Evolutionary conservation across 1,140 invertebrate species (phyloP).

Genomic region (Zaprionus vittiger): DNA sequence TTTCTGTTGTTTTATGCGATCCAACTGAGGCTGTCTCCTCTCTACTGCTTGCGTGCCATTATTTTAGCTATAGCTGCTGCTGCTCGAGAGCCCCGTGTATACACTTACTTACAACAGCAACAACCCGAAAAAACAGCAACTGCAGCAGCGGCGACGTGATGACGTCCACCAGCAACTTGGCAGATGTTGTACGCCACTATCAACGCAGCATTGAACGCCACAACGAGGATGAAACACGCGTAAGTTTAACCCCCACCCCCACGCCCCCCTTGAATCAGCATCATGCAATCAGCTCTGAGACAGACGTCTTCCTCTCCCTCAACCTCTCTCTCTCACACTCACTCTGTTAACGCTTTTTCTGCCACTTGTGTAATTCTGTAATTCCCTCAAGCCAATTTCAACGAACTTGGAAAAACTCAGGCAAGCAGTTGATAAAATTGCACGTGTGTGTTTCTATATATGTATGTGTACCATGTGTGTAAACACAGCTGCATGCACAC

Average conservation of each 20-base stretch:
- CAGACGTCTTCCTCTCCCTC: not conserved
- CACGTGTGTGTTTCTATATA: slow-evolving; percentile 2
- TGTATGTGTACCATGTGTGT: not conserved
- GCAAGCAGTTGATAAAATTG: slow-evolving; percentile 4
- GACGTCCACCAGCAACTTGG: slow-evolving; percentile 71
- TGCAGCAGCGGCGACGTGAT: slow-evolving; percentile 29
- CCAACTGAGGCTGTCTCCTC: slow-evolving; percentile 16
- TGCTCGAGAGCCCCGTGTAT: slow-evolving; percentile 18
- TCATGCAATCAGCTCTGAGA: slow-evolving; percentile 1
- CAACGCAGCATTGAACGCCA: slow-evolving; percentile 88
- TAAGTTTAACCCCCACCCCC: slow-evolving; percentile 79
- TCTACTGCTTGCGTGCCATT: slow-evolving; percentile 66
- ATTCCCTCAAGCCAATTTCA: slow-evolving; percentile 20
- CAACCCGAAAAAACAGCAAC: not conserved
- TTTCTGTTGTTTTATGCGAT: slow-evolving; percentile 22
- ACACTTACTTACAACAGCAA: slow-evolving; percentile 2
- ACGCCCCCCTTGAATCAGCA: not conserved
- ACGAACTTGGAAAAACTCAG: slow-evolving; percentile 2
- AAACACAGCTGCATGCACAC: slow-evolving; percentile 5
- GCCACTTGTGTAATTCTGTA: slow-evolving; percentile 35
- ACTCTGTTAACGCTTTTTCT: slow-evolving; percentile 16
- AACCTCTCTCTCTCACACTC: not conserved
- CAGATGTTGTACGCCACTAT: slow-evolving; percentile 86
- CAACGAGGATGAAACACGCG: slow-evolving; percentile 86
- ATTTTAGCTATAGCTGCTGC: slow-evolving; percentile 21